A percentile compares a stretch with the other conserved stretches of the same genome.
Evolutionary conservation across 2,888 invertebrate species (phyloP).

Genomic region (Sesia bembeciformis): DNA sequence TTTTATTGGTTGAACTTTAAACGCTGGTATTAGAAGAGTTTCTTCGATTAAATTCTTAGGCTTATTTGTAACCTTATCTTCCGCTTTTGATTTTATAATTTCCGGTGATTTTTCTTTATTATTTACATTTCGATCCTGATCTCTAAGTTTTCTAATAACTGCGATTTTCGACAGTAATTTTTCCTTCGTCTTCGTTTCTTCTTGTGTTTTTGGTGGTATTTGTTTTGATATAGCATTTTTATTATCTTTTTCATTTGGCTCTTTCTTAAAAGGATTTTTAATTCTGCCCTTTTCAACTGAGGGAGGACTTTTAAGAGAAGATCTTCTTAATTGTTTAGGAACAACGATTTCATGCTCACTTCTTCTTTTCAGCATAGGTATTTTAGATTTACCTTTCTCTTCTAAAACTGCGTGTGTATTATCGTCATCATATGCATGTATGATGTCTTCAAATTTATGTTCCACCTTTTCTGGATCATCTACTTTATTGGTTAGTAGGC

Average conservation of each 20-base stretch:
- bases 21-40: not conserved
- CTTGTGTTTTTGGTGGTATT: not conserved
- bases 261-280: not conserved
- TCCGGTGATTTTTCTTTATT: not conserved
- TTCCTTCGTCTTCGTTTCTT: not conserved
- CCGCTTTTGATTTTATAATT: not conserved
- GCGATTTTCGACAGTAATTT: not conserved
- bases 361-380: slow-evolving; percentile 40
- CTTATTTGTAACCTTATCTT: not conserved
- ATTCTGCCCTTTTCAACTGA: not conserved
- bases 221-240: slow-evolving; percentile 10
- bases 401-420: slow-evolving; percentile 16
- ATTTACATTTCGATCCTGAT: not conserved
- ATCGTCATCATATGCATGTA: slow-evolving; percentile 50
- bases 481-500: slow-evolving; percentile 25
- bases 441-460: slow-evolving; percentile 52
- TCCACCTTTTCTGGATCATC: slow-evolving; percentile 46
- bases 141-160: not conserved
- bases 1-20: not conserved
- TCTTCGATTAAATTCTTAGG: not conserved
- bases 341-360: slow-evolving; percentile 34
- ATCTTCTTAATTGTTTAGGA: slow-evolving; percentile 6
- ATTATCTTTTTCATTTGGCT: not conserved
- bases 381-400: slow-evolving; percentile 31
- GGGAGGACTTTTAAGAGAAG: not conserved